Evolutionary conservation across 2,113 vertebrate genomes (phyloP).

Genomic region (Phaetusa simplex): DNA sequence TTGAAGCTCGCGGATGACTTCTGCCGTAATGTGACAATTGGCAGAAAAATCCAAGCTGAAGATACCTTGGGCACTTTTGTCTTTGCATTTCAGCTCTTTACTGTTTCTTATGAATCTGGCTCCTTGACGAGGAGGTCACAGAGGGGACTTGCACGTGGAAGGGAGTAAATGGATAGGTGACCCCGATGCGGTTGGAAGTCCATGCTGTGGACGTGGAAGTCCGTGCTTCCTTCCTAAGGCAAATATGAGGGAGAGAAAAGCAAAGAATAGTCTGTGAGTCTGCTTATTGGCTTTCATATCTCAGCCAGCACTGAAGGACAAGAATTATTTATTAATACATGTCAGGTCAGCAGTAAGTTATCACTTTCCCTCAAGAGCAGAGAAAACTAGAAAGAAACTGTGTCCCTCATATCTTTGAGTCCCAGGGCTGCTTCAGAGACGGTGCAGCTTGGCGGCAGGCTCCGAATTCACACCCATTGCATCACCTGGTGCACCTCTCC

Average conservation of each 20-base stretch:
- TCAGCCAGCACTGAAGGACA: not conserved
- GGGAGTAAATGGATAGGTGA: not conserved
- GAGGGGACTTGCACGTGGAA: not conserved
- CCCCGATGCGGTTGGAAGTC: not conserved
- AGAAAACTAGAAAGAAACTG: not conserved
- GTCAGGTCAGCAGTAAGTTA: not conserved
- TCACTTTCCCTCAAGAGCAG: not conserved
- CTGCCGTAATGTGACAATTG: not conserved
- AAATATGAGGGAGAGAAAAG: not conserved
- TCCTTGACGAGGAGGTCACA: not conserved
- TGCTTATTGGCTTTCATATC: not conserved
- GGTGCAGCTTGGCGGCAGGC: not conserved
- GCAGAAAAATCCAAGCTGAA: not conserved
- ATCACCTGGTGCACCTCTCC: not conserved
- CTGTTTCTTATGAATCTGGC: not conserved
- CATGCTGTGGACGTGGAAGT: not conserved
- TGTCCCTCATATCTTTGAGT: not conserved
- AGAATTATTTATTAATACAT: not conserved
- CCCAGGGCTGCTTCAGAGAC: not conserved
- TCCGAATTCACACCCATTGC: not conserved
- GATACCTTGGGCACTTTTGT: not conserved
- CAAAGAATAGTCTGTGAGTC: not conserved
- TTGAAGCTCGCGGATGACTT: not conserved
- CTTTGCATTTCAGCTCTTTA: not conserved
- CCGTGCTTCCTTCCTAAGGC: not conserved